These are phyloP conservation scores for Sitobion miscanthi DNA, from an alignment of 1,140 invertebrate genomes.

Conservation along the genomic window DNA sequence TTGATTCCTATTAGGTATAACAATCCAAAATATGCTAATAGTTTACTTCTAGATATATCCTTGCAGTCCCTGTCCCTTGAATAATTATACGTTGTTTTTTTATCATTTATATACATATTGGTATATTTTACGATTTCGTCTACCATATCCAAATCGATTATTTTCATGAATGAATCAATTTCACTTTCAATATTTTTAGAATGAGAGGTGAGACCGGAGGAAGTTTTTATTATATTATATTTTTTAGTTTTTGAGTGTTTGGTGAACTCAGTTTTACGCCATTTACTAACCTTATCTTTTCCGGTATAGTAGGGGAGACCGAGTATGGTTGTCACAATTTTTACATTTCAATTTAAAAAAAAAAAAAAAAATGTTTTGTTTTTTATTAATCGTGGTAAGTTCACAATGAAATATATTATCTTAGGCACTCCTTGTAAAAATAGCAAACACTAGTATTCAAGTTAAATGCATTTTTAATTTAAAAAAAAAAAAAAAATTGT, in stretches of 20 bases:
- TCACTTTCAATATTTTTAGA: slow-evolving; percentile 27
- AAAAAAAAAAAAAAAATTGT: not conserved
- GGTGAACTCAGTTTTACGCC: no score
- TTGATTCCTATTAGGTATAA: not conserved
- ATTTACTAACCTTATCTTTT: no score
- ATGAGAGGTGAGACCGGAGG: no score
- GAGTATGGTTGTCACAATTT: slow-evolving; percentile 21
- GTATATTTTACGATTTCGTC: slow-evolving; percentile 17
- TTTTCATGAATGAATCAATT: slow-evolving; percentile 20
- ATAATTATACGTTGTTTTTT: slow-evolving; percentile 10
- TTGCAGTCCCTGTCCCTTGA: slow-evolving; percentile 17
- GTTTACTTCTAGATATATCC: not conserved
- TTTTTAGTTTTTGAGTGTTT: not conserved
- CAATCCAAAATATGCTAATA: slow-evolving; percentile 17
- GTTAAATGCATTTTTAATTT: not conserved
- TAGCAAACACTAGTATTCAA: not conserved
- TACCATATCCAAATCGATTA: slow-evolving; percentile 19
- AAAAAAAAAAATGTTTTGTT: not conserved
- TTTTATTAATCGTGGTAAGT: not conserved
- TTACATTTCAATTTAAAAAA: not conserved
- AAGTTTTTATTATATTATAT: no score
- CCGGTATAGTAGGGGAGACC: not conserved
- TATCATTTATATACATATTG: slow-evolving; percentile 27
- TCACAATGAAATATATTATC: not conserved
- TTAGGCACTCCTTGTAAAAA: not conserved